Base-by-base conservation (phyloP, 2,888 invertebrate species). In the Andrena flavipes region DNA sequence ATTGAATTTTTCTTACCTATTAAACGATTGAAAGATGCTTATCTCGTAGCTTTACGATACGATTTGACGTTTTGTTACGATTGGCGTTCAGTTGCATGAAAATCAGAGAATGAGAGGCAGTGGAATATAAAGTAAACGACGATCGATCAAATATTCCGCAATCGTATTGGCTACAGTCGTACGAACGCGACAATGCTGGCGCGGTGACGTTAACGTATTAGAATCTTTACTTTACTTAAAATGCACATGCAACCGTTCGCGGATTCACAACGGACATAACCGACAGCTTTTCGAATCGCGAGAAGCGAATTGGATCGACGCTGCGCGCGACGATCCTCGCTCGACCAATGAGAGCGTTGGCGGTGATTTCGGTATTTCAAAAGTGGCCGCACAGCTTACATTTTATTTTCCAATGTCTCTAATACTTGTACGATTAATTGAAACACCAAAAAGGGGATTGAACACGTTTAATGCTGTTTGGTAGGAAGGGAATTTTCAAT, bases 351-450 rank as follows among this genome's bases (percentile, higher is more conserved):
- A 26, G 16, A 81, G 20, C 51, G 0, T 51, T 74, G 64, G 82
- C 80, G 82, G 51, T 7, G 82, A 82, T 69, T 62, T 2, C 7
- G 13, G 49, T 8, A 23, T 75, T 82, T 82, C 6, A 65, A 54
- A 51, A 13, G n/a, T 7, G 10, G 2, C 2, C 8, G 2, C 20
- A 7, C 10, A 20, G 23, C 2, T 23, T 8, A 0, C 20, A 13
- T 35, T 48, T 3, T 56, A 62, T 30, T 10, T 54, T 8, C 10
- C 8, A 1, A 2, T 30, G n/a, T 2, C 10, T 13, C 5, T 8
- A 10, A 65, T 4, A 1, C 2, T 2, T 10, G 13, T 20, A 4
- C 6, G 1, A 33, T 54, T 4, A 20, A 42, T 51, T 33, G 20
- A 54, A 48, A 26, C 33, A 13, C 13, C 0, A 8, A 26, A 16